Base-by-base conservation (phyloP, 2,113 vertebrate genomes). In the Barbus barbus region DNA sequence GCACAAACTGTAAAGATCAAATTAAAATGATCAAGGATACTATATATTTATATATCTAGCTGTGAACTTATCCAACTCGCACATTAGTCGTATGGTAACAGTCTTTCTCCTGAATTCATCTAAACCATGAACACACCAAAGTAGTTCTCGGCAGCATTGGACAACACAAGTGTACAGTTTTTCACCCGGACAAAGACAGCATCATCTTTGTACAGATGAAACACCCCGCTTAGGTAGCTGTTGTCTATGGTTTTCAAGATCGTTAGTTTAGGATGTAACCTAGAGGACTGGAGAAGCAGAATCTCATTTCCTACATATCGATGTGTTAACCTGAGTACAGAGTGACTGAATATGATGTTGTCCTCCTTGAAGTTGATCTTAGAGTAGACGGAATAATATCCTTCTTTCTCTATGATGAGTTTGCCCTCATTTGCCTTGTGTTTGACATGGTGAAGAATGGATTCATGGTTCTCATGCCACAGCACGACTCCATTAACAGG, bases 121-220 rank as follows among this genome's bases (percentile, higher is more conserved):
- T 90, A 97, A 81, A 97, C 87, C 96, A 96, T 96, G 85, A 92
- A 96, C 0, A 92, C 90, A 18, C 96, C 96, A 6, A 97, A 96
- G 79, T 92, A 88, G 46, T 95, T 96, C 2, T 92, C 91, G 0
- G 24, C 88, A 0, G 93, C 18, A 0, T 67, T 79, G 0, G 86
- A 83, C 0, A 85, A 85, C 3, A 96, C 58, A 22, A 91, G 38
- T 3, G 80, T 36, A 28, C 85, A 81, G 0, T 91, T 76, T 0
- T 89, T 92, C 44, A 96, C 93, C 0, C 89, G 86, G 8, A 96
- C 94, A 13, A 92, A 93, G 41, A 97, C 12, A 46, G 91, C 86
- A 9, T 96, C 95, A 0, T 84, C 88, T 0, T 89, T 73, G 0
- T 87, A 81, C 20, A 97, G 78, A 69, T 94, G 90, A n/a, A 96